phyloP scores from a whole-genome alignment of 2,113 vertebrate species.

The Marmota monax region DNA sequence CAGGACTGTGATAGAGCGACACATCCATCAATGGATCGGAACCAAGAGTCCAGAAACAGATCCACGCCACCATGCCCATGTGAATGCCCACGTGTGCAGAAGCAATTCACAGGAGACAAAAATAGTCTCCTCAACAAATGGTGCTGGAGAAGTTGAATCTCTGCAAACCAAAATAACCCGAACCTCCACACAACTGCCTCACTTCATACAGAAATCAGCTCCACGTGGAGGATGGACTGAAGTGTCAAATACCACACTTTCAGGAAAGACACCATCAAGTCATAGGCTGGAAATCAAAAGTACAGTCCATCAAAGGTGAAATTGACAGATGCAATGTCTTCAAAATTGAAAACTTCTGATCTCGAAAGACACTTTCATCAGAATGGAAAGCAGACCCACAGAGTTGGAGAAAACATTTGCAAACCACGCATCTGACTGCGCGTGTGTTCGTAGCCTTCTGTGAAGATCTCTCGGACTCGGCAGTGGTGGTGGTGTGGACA shows the following conservation, averaged over 20 bases:
- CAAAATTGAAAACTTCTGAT: neutral
- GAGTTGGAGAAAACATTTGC: neutral
- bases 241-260: too few relatives aligned
- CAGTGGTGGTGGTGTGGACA: too few relatives aligned
- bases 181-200: neutral
- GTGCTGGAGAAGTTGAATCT: too few relatives aligned
- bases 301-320: neutral
- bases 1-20: neutral
- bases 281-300: neutral
- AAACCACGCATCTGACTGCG: neutral
- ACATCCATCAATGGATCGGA: accelerated
- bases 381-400: neutral
- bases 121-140: too few relatives aligned
- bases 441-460: neutral
- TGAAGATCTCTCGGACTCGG: neutral
- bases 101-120: neutral
- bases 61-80: neutral
- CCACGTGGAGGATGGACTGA: too few relatives aligned
- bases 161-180: too few relatives aligned
- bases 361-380: neutral
- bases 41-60: neutral
- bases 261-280: too few relatives aligned
- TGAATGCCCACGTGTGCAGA: neutral
- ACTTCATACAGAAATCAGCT: neutral
- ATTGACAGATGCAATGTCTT: neutral